A percentile compares a stretch with the other conserved stretches of the same genome.
Evolutionary conservation across 2,888 invertebrate genomes (phyloP).

Genomic region (Venusia cambrica): DNA sequence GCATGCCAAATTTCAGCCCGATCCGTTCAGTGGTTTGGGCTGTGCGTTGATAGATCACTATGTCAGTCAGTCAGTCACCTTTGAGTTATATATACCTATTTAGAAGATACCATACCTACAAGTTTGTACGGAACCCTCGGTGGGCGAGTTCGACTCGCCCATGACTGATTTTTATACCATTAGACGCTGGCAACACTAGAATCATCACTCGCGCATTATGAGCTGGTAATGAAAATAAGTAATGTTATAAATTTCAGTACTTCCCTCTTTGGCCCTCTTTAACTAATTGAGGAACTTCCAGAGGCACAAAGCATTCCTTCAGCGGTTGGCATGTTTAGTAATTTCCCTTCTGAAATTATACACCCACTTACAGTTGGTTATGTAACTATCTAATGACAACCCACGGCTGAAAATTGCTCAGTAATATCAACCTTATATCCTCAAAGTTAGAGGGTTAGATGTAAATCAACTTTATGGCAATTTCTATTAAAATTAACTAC

Average conservation of each 20-base stretch:
- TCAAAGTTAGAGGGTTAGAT: constrained; percentile 6
- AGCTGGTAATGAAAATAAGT: too few species aligned
- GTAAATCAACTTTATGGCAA: constrained; percentile 2
- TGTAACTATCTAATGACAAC: constrained; percentile 20
- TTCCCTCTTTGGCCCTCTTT: constrained; percentile 8
- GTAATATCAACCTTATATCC: constrained; percentile 2
- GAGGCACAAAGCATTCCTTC: constrained; percentile 23
- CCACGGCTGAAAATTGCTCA: constrained; percentile 3
- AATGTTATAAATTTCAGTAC: constrained; percentile 13
- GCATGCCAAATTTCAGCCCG: too few species aligned
- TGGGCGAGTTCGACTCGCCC: too few species aligned
- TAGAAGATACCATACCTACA: too few species aligned
- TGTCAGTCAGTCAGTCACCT: too few species aligned
- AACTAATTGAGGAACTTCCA: constrained; percentile 21
- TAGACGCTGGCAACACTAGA: too few species aligned
- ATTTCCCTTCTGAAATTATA: constrained; percentile 23
- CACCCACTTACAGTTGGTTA: constrained; percentile 21
- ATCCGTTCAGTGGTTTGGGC: too few species aligned
- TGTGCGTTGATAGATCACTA: too few species aligned
- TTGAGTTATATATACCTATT: too few species aligned
- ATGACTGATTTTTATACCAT: too few species aligned
- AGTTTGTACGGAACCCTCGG: too few species aligned
- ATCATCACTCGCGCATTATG: too few species aligned
- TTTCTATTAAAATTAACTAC: constrained; percentile 8
- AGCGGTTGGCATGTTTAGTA: constrained; percentile 22